Evolutionary conservation across 2,113 vertebrate genomes (phyloP).

Genomic region (Leptosomus discolor): DNA sequence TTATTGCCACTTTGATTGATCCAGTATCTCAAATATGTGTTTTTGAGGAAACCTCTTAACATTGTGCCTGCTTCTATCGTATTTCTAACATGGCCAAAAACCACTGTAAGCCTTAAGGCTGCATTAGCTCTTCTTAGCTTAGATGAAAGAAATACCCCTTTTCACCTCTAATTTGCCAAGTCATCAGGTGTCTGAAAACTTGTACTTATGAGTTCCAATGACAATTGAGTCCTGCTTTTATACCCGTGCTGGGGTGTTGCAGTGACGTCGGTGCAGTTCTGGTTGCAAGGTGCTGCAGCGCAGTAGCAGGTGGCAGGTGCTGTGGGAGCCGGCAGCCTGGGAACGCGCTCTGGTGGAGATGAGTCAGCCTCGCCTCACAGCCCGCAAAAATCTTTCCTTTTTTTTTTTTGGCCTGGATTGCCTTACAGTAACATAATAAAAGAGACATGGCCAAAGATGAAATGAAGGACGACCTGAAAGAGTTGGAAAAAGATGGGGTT

Average conservation of each 20-base stretch:
- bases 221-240: neutral
- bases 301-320: neutral
- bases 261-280: neutral
- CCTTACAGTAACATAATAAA: neutral
- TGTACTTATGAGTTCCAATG: neutral
- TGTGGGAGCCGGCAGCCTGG: neutral
- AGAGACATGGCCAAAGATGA: neutral
- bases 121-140: neutral
- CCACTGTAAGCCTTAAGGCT: neutral
- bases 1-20: neutral
- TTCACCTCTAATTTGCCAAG: neutral
- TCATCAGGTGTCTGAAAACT: neutral
- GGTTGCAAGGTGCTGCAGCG: neutral
- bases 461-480: neutral
- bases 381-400: no score
- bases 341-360: neutral
- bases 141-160: neutral
- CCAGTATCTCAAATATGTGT: neutral
- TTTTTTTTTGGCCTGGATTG: neutral
- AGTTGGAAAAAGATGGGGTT: neutral
- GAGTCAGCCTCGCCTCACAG: neutral
- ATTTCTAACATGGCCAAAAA: neutral
- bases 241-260: neutral
- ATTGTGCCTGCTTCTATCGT: neutral
- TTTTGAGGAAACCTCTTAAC: neutral